Percentiles rank a stretch among this genome's conserved stretches.
Evolutionary conservation across 2,888 invertebrate species (phyloP).

Genomic region (Hemithea aestivaria): DNA sequence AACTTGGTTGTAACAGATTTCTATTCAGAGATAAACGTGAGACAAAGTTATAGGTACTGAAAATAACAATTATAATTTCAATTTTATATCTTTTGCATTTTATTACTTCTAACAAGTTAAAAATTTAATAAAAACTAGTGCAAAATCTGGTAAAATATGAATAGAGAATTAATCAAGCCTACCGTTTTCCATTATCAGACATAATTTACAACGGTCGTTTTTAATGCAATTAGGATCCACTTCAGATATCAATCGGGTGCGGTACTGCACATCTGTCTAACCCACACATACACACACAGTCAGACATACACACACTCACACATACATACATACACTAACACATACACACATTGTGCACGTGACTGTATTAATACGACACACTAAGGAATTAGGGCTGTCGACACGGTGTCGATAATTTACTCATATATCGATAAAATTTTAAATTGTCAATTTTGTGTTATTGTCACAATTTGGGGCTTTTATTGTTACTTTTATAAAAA

Average conservation of each 20-base stretch:
- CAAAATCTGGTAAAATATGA: too few relatives aligned
- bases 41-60: too few relatives aligned
- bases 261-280: slow-evolving; percentile 42
- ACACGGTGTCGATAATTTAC: background rate
- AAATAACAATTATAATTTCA: too few relatives aligned
- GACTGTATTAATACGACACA: slow-evolving; percentile 9
- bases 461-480: too few relatives aligned
- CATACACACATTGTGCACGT: slow-evolving; percentile 10
- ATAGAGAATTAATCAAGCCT: slow-evolving; percentile 2
- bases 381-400: slow-evolving; percentile 15
- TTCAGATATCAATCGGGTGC: slow-evolving; percentile 33
- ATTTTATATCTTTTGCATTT: too few relatives aligned
- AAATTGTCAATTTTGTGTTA: too few relatives aligned
- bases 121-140: too few relatives aligned
- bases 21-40: too few relatives aligned
- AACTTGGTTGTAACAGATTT: too few relatives aligned
- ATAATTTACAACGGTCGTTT: slow-evolving; percentile 17
- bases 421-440: too few relatives aligned
- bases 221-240: slow-evolving; percentile 41
- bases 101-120: too few relatives aligned
- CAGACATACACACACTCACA: slow-evolving; percentile 7
- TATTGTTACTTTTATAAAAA: too few relatives aligned
- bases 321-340: background rate
- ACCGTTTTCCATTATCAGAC: background rate
- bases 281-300: slow-evolving; percentile 4